Evolutionary conservation across 64 coral and sea anemone genomes (phyloP), one percentile per base, ranked within the genome.

Genomic region (Catalaphyllia jardinei): DNA sequence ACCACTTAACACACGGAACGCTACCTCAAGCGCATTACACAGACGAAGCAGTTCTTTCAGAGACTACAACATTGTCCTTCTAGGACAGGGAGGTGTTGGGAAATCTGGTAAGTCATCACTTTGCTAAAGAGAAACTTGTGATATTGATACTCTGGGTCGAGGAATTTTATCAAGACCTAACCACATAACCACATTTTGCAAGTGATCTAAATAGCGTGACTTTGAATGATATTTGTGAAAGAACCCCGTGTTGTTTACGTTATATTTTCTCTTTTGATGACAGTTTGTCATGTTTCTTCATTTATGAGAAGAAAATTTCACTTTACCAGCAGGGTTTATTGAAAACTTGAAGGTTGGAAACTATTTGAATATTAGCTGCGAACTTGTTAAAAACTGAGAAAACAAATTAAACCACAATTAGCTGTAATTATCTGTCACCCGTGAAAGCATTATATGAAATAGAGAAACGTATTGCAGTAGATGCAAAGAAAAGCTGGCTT

Each of bases 81-180:
- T 97, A 4, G 95, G 95, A 12, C 95, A 97, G 63, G 88, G 91
- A 22, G 95, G 88, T 20, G 95, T 97, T 93, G 95, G 95, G n/a
- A 97, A 97, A 90, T 97, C 95, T 29, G 95, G 95, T 93, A 51
- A 69, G 95, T 83, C 5, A 86, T 19, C 14, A 35, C 10, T 11
- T 71, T 11, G 33, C 22, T 85, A 28, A 83, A 64, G 38, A 4
- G 61, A 71, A 49, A 71, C 50, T 51, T 25, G 12, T 25, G 19
- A 50, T 85, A 38, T 46, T 85, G 81, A 85, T 51, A 85, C 62
- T 24, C 49, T 33, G 25, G 42, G 35, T 16, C 24, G 35, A 14
- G 63, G 39, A 22, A 6, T 71, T 71, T 42, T 4, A 71, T 7
- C 62, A 51, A 69, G 25, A 24, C 24, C 65, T 27, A 69, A 27